A percentile compares a stretch with the other conserved stretches of the same genome.
Conservation (phyloP, 2,888 invertebrate species). For the Acanthosepion lycidas region DNA sequence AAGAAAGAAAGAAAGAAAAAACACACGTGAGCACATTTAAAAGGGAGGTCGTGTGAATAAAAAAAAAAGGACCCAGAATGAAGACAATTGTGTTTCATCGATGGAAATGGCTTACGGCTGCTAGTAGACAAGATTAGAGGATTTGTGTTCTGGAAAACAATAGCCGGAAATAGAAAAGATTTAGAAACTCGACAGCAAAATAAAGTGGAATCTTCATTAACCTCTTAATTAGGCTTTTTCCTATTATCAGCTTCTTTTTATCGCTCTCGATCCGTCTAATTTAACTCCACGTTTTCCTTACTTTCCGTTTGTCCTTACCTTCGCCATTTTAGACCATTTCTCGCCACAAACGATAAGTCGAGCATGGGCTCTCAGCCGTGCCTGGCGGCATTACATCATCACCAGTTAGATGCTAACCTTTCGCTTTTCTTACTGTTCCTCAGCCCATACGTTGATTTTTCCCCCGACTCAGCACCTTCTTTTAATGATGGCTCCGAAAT, state of each 20-base stretch:
- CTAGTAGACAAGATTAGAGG: not conserved
- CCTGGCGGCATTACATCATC: not conserved
- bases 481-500: not conserved
- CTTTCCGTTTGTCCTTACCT: not conserved
- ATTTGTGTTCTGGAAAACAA: not conserved
- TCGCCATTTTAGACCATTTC: not conserved
- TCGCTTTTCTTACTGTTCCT: not conserved
- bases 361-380: not conserved
- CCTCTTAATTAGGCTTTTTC: not conserved
- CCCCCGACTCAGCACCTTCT: not conserved
- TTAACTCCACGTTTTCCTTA: not conserved
- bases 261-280: not conserved
- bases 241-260: not conserved
- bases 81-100: not conserved
- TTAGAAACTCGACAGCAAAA: not conserved
- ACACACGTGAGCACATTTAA: no score
- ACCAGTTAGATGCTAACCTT: not conserved
- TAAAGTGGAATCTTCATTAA: not conserved
- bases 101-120: not conserved
- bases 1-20: no score
- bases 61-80: no score
- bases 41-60: no score
- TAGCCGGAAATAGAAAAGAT: not conserved
- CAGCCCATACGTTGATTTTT: not conserved
- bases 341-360: not conserved